Percentiles rank a stretch among this genome's conserved stretches.
phyloP scores from a whole-genome alignment of 2,888 invertebrate species.

The Tachystola acroxantha region DNA sequence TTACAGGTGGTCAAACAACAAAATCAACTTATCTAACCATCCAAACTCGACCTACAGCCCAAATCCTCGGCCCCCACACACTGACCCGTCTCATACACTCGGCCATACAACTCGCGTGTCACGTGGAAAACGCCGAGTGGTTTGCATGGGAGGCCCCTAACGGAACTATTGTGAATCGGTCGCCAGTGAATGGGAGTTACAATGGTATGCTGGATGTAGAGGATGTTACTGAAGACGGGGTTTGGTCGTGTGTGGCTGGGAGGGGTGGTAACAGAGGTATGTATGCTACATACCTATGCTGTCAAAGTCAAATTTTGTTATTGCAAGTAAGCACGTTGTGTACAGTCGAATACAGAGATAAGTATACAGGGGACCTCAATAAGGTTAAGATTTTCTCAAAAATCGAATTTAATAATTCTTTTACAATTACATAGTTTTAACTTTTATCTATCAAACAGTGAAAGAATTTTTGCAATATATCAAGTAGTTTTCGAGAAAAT shows the following conservation, averaged over 20 bases:
- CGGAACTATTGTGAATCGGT: slow-evolving; percentile 22
- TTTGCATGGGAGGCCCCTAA: slow-evolving; percentile 43
- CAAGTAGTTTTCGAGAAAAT: too few relatives aligned
- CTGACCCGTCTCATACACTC: slow-evolving; percentile 29
- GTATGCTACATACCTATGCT: slow-evolving; percentile 1
- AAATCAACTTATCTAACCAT: slow-evolving; percentile 37
- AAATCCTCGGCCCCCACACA: slow-evolving; percentile 51
- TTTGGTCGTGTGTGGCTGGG: slow-evolving; percentile 46
- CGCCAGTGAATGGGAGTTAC: slow-evolving; percentile 22
- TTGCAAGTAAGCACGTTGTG: too few relatives aligned
- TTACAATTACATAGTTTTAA: too few relatives aligned
- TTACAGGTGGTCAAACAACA: slow-evolving; percentile 48
- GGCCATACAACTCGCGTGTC: slow-evolving; percentile 40
- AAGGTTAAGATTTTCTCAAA: too few relatives aligned
- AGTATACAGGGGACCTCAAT: too few relatives aligned
- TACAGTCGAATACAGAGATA: too few relatives aligned
- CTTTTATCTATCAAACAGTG: too few relatives aligned
- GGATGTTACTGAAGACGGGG: slow-evolving; percentile 39
- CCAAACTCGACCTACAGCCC: slow-evolving; percentile 38
- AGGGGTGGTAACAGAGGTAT: slow-evolving; percentile 38
- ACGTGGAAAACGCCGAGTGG: slow-evolving; percentile 37
- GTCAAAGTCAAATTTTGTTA: too few relatives aligned
- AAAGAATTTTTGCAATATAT: too few relatives aligned
- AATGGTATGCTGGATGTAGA: slow-evolving; percentile 37
- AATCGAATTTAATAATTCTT: too few relatives aligned